Evolutionary conservation across 2,888 invertebrate species (phyloP), one percentile per base, ranked within the genome.

Genomic region (Cheilosia grossa): DNA sequence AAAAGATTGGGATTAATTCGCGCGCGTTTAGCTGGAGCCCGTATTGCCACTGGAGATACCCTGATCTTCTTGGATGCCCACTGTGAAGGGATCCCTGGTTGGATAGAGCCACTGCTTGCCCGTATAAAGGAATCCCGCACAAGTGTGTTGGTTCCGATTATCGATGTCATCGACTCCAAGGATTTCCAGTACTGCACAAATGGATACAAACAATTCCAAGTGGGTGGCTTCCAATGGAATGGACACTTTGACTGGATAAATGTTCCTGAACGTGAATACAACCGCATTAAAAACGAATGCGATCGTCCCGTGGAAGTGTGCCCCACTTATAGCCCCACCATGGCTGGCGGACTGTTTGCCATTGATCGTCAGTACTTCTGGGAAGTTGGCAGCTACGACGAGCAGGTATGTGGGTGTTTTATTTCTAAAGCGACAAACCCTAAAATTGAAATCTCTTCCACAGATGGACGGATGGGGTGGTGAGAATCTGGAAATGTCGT

Each of bases 331-430:
- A 96, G 98, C 0, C 99, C 99, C 0, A 99, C 99, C 0, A 99
- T 99, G 99, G 98, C 99, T n/a, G 99, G 99, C 0, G 99, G 99
- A 0, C 92, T 99, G 78, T 98, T 99, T 93, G 99, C 98, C 0
- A 98, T 98, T 67, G 95, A 97, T 88, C 94, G 97, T 67, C 94
- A 96, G 69, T 99, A 97, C 92, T 99, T 98, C 93, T 99, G 98
- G 97, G 96, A 98, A 92, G 92, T 96, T 85, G 98, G 98, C n/a
- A 96, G 97, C 4, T 99, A 99, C 91, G 99, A 99, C 91, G 96
- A 97, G 88, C 97, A 91, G 89, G 91, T 91, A 56, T 85, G 61
- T 42, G 42, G 7, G 27, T 30, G 30, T 19, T 42, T 2, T 17
- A 21, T 17, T 13, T 9, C 27, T 30, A 2, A 1, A 13, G 0